A percentile compares a stretch with the other conserved stretches of the same genome.
phyloP scores from a whole-genome alignment of 2,113 vertebrate species.

The Neoarius graeffei region DNA sequence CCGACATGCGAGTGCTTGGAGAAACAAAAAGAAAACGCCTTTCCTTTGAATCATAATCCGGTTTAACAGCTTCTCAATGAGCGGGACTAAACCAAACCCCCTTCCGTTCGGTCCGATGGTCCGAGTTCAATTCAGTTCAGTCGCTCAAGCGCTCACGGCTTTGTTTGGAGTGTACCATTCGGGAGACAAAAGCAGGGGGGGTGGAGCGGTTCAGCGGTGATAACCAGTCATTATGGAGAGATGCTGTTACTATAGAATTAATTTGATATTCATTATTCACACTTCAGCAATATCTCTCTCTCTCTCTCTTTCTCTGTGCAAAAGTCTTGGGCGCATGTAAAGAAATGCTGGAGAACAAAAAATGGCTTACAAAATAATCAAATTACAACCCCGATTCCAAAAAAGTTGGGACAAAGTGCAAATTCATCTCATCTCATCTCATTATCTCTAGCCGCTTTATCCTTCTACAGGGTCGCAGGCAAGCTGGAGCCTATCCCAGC shows the following conservation, averaged over 20 bases:
- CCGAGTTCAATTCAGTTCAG: conserved; percentile 37
- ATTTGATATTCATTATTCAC: too few relatives aligned
- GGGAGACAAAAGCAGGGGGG: conserved; percentile 9
- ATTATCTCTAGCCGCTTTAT: too few relatives aligned
- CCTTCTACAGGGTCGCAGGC: too few relatives aligned
- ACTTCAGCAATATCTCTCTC: too few relatives aligned
- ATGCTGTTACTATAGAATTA: background rate
- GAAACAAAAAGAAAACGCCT: background rate
- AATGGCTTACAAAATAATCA: too few relatives aligned
- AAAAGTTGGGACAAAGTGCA: too few relatives aligned
- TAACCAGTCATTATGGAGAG: background rate
- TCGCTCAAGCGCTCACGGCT: conserved; percentile 37
- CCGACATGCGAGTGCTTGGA: background rate
- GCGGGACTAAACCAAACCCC: background rate
- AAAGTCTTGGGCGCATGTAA: too few relatives aligned
- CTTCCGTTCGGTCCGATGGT: conserved; percentile 20
- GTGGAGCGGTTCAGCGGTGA: background rate
- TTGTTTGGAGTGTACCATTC: conserved; percentile 54
- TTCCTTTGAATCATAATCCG: background rate
- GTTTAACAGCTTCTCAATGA: background rate
- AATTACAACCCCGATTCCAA: too few relatives aligned
- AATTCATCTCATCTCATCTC: too few relatives aligned
- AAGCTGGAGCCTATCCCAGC: too few relatives aligned
- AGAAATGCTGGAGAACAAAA: too few relatives aligned
- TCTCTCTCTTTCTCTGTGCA: too few relatives aligned